Base-by-base conservation (phyloP, 2,797 vertebrate species). In the Chloroceryle inda region DNA sequence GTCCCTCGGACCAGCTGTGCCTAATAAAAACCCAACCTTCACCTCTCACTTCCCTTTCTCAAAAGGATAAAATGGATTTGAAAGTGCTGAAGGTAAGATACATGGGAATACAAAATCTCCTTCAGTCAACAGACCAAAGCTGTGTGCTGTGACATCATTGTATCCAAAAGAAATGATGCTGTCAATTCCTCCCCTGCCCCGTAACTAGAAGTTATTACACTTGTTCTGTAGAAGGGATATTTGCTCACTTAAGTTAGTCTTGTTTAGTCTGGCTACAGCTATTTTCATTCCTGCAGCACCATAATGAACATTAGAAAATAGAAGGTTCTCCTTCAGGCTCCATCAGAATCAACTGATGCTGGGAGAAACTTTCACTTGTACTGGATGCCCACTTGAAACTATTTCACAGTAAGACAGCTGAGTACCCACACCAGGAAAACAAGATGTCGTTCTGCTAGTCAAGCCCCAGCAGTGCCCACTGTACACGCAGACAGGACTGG, bases 51-150 rank as follows among this genome's bases (percentile, higher is more conserved):
- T 91, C 82, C 91, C 88, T 67, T 80, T 71, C 92, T 95, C 92
- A 67, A 82, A 87, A 89, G 96, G 88, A 89, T 55, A 95, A 93
- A 72, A 85, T 22, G n/a, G 86, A 92, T 92, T 94, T 73, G 64
- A 83, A 77, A 96, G 89, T 49, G 55, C 63, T 75, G 84, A 80
- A 2, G 63, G 62, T 96, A 93, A 91, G 97, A 96, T 96, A 90
- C 91, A 89, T 47, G 64, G 84, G 77, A 85, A 78, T 59, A 90
- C 23, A 88, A 88, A 93, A 90, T 67, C 83, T 62, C 29, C 56
- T 87, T 85, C 56, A 76, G 89, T 81, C 80, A 76, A 82, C 37
- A 82, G 71, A 92, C 37, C 27, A 71, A 79, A 91, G 40, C 63
- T 61, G 62, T 64, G 80, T 11, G 9, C n/a, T 38, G 55, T 94